Base-by-base conservation (phyloP, 2,888 invertebrate species). In the Ctena decussata region DNA sequence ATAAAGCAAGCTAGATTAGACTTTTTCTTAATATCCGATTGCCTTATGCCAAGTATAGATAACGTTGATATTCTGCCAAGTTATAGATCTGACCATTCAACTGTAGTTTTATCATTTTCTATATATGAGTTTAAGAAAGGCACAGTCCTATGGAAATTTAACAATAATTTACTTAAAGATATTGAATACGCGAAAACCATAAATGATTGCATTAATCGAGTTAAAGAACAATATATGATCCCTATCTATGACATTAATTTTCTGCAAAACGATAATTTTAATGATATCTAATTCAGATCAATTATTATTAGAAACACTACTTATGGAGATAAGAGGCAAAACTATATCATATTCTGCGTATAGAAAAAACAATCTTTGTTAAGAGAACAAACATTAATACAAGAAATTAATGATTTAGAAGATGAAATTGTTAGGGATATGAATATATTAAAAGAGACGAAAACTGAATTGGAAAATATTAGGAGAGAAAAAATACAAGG, bases 1-100 rank as follows among this genome's bases (percentile, higher is more conserved):
- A n/a, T 78, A 15, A 78, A 78, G 65, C 71, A 78, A 53, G 78
- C 71, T 18, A 8, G 78, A 24, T 35, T 78, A 32, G 78, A 77
- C 44, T 78, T 78, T 53, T 49, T 78, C 37, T 44, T 78, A 1
- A 21, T 70, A n/a, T 70, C 78, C 24, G 49, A 78, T 53, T 6
- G 32, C 8, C 32, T 74, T 5, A 32, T 74, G 49, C 30, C 30
- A 2, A 73, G 49, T 53, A 21, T 74, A 30, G 15, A 12, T n/a
- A 27, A 74, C 6, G 46, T 49, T 2, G 37, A 46, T 2, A 74
- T n/a, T n/a, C n/a, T n/a, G n/a, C n/a, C n/a, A n/a, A n/a, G n/a
- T n/a, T n/a, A n/a, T n/a, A n/a, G n/a, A n/a, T n/a, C n/a, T n/a
- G n/a, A n/a, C n/a, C n/a, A n/a, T n/a, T n/a, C n/a, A n/a, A n/a